Base-by-base conservation (phyloP, 2,797 vertebrate genomes). In the Pelochelys cantorii region DNA sequence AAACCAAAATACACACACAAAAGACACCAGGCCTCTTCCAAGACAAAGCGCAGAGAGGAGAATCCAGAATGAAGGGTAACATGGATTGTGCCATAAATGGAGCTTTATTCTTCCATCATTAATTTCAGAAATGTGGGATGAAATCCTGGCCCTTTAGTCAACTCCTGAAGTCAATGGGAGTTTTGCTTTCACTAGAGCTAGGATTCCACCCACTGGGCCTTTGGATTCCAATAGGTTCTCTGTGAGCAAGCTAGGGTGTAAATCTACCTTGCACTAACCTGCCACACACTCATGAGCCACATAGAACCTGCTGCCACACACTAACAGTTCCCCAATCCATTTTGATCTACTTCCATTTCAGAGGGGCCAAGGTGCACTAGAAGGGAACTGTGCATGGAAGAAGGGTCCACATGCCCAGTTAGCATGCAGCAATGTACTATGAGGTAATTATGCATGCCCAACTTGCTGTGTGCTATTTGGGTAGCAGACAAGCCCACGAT, bases 101-200 rank as follows among this genome's bases (percentile, higher is more conserved):
- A n/a, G n/a, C n/a, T n/a, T n/a, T n/a, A n/a, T n/a, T n/a, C n/a
- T n/a, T n/a, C n/a, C n/a, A n/a, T n/a, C n/a, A n/a, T n/a, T n/a
- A n/a, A 90, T 95, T 96, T 96, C 81, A 94, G 65, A 94, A 85
- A 89, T 90, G 87, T 94, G 93, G 91, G 95, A 94, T 68, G 92
- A 91, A 94, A 94, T 60, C 81, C 56, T 96, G 94, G 95, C 74
- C 60, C 4, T 92, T 90, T 75, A 48, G 42, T 48, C 7, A 48
- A 48, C 42, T 48, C 42, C 42, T 83, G 88, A 81, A 52, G 75
- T 86, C 52, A 92, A 31, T 4, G 95, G 86, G 89, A 95, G 9
- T 85, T 86, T 96, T 96, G 96, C 95, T 92, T 91, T 78, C 83
- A 81, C 5, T 83, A 59, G 11, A 89, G 81, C 83, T 88, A 94